Conservation (phyloP, 2,888 invertebrate species). For the Dryobotodes eremita region DNA sequence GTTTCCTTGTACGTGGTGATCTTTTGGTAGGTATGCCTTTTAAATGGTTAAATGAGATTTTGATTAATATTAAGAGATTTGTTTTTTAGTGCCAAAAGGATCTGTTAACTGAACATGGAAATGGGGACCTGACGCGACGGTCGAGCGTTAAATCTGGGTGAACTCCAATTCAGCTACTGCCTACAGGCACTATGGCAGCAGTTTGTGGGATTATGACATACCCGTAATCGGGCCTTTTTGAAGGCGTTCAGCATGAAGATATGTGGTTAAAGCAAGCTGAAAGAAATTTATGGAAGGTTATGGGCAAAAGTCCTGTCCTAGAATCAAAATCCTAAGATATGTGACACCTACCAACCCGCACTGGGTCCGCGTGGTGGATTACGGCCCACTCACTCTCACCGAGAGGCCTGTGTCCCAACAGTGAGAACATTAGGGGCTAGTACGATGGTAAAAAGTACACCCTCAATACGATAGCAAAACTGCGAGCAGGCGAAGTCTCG, state of each 20-base stretch:
- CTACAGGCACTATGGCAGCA: background rate
- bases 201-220: background rate
- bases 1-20: background rate
- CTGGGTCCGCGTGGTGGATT: no score
- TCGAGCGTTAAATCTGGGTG: background rate
- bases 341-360: no score
- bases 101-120: conserved; percentile 7
- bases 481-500: conserved; percentile 12
- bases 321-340: no score
- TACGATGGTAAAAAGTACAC: background rate
- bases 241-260: background rate
- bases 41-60: background rate
- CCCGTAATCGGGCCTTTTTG: background rate
- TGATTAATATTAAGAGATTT: background rate
- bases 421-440: no score
- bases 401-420: no score
- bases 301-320: no score
- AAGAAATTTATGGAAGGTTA: background rate
- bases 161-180: background rate
- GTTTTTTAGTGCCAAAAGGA: background rate
- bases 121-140: no score
- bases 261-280: background rate
- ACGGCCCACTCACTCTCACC: no score
- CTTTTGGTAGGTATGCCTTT: background rate
- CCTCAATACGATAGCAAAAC: conserved; percentile 2